Base-by-base conservation (phyloP, 2,113 vertebrate species). In the Sinocyclocheilus maitianheensis region DNA sequence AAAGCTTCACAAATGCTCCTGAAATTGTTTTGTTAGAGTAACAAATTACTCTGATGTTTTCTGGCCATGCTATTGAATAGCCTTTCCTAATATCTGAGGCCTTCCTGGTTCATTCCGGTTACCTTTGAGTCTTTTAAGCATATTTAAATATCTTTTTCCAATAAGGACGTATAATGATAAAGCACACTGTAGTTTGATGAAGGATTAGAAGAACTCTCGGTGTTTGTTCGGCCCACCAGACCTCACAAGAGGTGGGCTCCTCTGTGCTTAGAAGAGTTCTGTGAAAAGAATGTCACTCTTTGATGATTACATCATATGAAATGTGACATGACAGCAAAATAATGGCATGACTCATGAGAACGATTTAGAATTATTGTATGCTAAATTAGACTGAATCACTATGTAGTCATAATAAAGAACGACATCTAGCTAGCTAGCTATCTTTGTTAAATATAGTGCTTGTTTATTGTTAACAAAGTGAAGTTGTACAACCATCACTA, bases 1-100 rank as follows among this genome's bases (percentile, higher is more conserved):
- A 83, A 83, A 83, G 65, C 81, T 72, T 53, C 81, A 22, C 81
- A 83, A 83, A 72, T 83, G 65, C 81, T 83, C 11, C 48, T 71
- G 65, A 83, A 83, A 83, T 71, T 37, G 43, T 83, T 46, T 83
- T 83, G 81, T 83, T 48, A 83, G 26, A 72, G 48, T 53, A 53
- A 83, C 81, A 83, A 83, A 83, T 83, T 83, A 53, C 81, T 48
- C 65, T 24, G 6, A 65, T 26, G 78, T 81, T 65, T 43, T 46
- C 20, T 72, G 43, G 81, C 16, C 46, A 37, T 55, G 55, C 63
- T 55, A 4, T 34, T 83, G 81, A 83, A 83, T 83, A 55, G 81
- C 48, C 63, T 71, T 53, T 83, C 18, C 30, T 53, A 37, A 69
- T 58, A 34, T 55, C 46, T 48, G 46, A 48, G 11, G 11, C 46